These are phyloP conservation scores for Botia almorhae DNA, from an alignment of 2,797 vertebrate genomes.

Conservation along the genomic window DNA sequence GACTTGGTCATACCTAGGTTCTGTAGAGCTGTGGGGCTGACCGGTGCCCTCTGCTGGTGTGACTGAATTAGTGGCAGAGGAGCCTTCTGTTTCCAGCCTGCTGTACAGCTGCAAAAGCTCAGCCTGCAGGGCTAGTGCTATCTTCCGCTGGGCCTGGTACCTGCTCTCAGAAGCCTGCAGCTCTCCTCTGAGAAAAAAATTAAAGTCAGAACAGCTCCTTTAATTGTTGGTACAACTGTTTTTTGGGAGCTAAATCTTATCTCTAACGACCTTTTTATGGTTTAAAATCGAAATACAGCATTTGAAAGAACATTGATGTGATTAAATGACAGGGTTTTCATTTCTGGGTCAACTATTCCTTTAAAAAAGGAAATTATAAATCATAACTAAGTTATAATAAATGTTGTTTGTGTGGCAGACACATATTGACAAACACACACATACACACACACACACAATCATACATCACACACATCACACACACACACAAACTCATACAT, in stretches of 20 bases:
- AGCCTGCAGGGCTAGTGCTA: conserved; percentile 88
- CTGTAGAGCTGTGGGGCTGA: conserved; percentile 58
- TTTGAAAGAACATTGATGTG: no score
- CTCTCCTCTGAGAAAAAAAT: conserved; percentile 79
- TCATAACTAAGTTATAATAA: no score
- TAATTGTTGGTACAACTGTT: neutral
- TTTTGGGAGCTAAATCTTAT: no score
- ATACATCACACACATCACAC: neutral
- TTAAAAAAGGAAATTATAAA: no score
- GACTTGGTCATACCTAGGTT: conserved; percentile 68
- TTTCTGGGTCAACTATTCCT: no score
- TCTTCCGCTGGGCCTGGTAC: conserved; percentile 87
- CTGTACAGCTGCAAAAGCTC: conserved; percentile 92
- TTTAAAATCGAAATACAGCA: no score
- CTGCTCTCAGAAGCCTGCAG: conserved; percentile 91
- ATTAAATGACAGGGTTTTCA: no score
- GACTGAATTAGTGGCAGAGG: conserved; percentile 72
- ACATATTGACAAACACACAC: neutral
- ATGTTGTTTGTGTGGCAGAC: neutral
- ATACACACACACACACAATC: neutral
- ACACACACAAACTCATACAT: no score
- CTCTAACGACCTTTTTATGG: no score
- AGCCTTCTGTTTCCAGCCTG: conserved; percentile 85
- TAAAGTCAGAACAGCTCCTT: neutral
- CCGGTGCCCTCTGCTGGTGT: conserved; percentile 71